A percentile compares a stretch with the other conserved stretches of the same genome.
Evolutionary conservation across 2,797 vertebrate species (phyloP).

Genomic region (Vipera ursinii): DNA sequence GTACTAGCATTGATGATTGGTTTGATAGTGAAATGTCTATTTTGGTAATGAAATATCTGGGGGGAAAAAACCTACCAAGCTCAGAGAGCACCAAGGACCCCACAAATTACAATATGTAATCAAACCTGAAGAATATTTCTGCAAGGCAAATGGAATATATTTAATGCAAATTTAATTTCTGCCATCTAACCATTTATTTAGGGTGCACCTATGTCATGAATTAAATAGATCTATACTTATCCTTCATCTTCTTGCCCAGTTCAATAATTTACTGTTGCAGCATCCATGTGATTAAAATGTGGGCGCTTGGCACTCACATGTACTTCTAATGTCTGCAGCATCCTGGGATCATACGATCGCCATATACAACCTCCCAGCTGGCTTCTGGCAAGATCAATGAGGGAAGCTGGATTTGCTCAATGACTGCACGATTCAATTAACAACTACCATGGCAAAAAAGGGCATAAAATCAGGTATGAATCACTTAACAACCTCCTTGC

Average conservation of each 20-base stretch:
- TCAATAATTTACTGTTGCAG: not conserved
- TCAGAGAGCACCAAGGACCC: not conserved
- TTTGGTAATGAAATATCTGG: not conserved
- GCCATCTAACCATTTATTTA: conserved; percentile 2
- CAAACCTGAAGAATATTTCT: not conserved
- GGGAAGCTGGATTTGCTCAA: not conserved
- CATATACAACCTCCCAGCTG: not conserved
- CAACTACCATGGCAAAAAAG: not conserved
- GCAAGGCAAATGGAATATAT: not conserved
- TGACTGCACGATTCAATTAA: not conserved
- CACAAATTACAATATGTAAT: not conserved
- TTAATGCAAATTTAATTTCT: conserved; percentile 15
- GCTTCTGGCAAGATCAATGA: not conserved
- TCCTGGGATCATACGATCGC: not conserved
- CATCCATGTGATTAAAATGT: not conserved
- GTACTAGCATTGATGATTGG: not conserved
- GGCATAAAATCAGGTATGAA: not conserved
- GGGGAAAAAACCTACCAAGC: not conserved
- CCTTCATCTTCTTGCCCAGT: not conserved
- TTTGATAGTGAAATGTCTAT: not conserved
- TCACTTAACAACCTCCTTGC: not conserved
- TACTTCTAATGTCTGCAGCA: not conserved
- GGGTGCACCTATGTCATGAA: conserved; percentile 7
- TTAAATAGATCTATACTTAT: conserved; percentile 19
- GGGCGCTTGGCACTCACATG: not conserved